These are phyloP conservation scores for Furcifer pardalis DNA, from an alignment of 2,797 vertebrate species.

Conservation along the genomic window DNA sequence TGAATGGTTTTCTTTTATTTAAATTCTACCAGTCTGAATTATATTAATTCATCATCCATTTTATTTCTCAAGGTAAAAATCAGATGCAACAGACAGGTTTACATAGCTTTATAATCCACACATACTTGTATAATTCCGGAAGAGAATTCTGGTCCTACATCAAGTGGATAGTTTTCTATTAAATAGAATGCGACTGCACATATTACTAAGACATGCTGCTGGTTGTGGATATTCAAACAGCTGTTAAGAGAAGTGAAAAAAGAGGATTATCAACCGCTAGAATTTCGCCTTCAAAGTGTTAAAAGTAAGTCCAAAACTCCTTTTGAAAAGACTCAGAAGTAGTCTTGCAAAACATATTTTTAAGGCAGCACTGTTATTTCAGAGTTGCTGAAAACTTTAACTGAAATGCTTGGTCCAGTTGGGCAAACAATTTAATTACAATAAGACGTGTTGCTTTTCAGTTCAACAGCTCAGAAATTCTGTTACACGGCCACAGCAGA, in stretches of 20 bases:
- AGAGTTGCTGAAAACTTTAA: neutral
- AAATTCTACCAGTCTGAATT: neutral
- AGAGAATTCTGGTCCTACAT: constrained; percentile 95
- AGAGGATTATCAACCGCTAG: neutral
- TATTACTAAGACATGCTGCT: constrained; percentile 97
- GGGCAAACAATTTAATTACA: neutral
- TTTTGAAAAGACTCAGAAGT: neutral
- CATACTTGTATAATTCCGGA: constrained; percentile 92
- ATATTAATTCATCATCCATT: neutral
- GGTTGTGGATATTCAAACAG: constrained; percentile 94
- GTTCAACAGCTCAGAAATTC: neutral
- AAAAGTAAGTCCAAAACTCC: neutral
- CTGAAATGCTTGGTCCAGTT: neutral
- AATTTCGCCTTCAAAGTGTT: neutral
- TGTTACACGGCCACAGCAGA: neutral
- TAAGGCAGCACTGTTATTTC: neutral
- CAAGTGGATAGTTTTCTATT: constrained; percentile 97
- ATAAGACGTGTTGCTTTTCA: no score
- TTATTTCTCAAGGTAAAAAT: neutral
- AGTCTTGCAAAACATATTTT: neutral
- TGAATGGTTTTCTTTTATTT: neutral
- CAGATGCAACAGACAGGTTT: neutral
- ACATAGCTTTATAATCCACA: neutral
- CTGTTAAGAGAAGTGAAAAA: constrained; percentile 71
- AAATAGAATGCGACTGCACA: constrained; percentile 97